Conservation (phyloP, 2,797 vertebrate genomes). For the Hephaestus fuliginosus region DNA sequence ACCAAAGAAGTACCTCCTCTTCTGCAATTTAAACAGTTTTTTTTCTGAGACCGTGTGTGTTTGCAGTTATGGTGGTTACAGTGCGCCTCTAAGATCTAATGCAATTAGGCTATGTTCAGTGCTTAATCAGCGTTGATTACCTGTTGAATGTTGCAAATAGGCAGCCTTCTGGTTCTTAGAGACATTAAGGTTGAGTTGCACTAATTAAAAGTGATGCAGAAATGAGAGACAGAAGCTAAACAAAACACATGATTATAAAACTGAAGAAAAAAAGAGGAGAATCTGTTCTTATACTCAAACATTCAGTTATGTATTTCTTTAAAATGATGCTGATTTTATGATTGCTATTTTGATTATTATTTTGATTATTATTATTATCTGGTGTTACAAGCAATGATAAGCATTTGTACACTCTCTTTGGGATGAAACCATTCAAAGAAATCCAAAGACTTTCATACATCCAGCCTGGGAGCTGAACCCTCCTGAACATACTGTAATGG, state of each 20-base stretch:
- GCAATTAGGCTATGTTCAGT: slow-evolving; percentile 76
- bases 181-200: slow-evolving; percentile 52
- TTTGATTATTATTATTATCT: background rate
- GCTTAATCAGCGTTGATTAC: slow-evolving; percentile 82
- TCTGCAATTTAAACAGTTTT: slow-evolving; percentile 27
- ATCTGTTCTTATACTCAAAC: slow-evolving; percentile 12
- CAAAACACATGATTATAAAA: slow-evolving; percentile 39
- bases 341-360: background rate
- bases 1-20: slow-evolving; percentile 10
- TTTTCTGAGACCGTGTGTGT: slow-evolving; percentile 40
- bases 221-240: slow-evolving; percentile 41
- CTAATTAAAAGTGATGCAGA: slow-evolving; percentile 68
- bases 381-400: background rate
- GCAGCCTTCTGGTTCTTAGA: slow-evolving; percentile 55
- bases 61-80: slow-evolving; percentile 63
- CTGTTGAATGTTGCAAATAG: slow-evolving; percentile 73
- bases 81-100: slow-evolving; percentile 70
- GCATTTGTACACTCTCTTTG: background rate
- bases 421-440: slow-evolving; percentile 6
- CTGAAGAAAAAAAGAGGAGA: background rate
- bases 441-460: background rate
- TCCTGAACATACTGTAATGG: slow-evolving; percentile 14
- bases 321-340: background rate
- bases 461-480: background rate
- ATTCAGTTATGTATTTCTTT: background rate